Evolutionary conservation across 2,113 vertebrate species (phyloP).

Genomic region (Hypocryptadius cinnamomeus): DNA sequence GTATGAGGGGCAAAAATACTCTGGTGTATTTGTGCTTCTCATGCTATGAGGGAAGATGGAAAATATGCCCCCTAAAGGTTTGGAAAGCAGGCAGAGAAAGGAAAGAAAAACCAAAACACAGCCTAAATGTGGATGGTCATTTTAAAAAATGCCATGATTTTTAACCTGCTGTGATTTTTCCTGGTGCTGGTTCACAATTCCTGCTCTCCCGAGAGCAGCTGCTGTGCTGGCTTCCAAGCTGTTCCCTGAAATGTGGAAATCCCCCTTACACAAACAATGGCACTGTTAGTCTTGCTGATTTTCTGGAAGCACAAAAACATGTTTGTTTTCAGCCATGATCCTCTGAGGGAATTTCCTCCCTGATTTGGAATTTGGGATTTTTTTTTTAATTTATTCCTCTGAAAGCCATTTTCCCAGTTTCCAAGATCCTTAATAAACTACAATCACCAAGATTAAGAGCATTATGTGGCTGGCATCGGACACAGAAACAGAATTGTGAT

Average conservation of each 20-base stretch:
- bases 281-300: slow-evolving; percentile 51
- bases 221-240: slow-evolving; percentile 1
- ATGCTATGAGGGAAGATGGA: neutral
- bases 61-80: neutral
- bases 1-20: neutral
- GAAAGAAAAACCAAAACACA: neutral
- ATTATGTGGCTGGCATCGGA: neutral
- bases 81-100: neutral
- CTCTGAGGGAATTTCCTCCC: slow-evolving; percentile 70
- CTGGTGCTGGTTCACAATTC: neutral
- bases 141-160: neutral
- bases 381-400: neutral
- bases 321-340: slow-evolving; percentile 69
- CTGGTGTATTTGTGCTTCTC: neutral
- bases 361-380: slow-evolving; percentile 5
- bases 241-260: slow-evolving; percentile 70
- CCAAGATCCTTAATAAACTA: slow-evolving; percentile 52
- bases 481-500: slow-evolving; percentile 20
- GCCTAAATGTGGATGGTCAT: neutral
- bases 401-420: slow-evolving; percentile 53
- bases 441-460: slow-evolving; percentile 35
- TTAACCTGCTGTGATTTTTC: neutral
- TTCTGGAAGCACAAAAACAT: slow-evolving; percentile 67
- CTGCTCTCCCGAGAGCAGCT: neutral
- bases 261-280: slow-evolving; percentile 62